A percentile compares a stretch with the other conserved stretches of the same genome.
Conservation (phyloP, 2,113 vertebrate species). For the Mobula birostris region DNA sequence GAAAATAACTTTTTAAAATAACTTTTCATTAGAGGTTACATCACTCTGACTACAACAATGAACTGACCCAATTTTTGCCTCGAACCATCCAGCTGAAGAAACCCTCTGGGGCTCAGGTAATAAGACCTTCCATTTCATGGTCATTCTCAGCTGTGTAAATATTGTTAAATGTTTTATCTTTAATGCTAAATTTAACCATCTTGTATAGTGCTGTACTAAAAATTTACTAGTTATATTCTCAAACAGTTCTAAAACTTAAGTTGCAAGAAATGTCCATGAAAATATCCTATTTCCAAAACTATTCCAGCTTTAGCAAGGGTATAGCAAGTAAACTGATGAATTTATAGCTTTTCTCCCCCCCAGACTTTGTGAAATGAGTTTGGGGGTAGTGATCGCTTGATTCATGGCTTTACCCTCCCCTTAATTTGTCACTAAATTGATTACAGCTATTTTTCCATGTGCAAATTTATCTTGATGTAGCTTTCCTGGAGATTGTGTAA, state of each 20-base stretch:
- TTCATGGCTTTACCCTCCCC: background rate
- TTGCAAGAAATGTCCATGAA: background rate
- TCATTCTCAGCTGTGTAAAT: background rate
- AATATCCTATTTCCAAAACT: too few relatives aligned
- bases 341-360: background rate
- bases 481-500: background rate
- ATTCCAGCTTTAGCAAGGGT: background rate
- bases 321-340: background rate
- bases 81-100: conserved; percentile 83
- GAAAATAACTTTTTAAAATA: background rate
- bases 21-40: conserved; percentile 70
- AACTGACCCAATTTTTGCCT: conserved; percentile 88
- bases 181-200: background rate
- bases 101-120: conserved; percentile 80
- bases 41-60: conserved; percentile 95
- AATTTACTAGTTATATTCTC: background rate
- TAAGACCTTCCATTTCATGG: background rate
- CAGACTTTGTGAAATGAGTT: background rate
- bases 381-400: background rate
- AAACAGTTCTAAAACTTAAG: background rate
- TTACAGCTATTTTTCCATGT: background rate
- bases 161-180: background rate
- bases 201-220: background rate
- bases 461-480: background rate
- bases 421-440: background rate